phyloP scores from a whole-genome alignment of 1,140 invertebrate species.

The Hirudo medicinalis region DNA sequence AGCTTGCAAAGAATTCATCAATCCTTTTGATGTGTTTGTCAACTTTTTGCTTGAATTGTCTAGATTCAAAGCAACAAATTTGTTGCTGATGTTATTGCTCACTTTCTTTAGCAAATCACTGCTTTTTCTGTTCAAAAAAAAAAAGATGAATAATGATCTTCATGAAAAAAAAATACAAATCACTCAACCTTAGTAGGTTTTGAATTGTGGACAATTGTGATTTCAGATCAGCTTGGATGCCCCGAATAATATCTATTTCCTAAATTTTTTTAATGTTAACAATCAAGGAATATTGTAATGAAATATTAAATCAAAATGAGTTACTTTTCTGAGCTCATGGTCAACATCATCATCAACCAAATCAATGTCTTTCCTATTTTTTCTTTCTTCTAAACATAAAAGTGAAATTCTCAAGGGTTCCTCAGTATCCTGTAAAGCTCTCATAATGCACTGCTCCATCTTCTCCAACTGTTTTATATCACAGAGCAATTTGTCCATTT shows the following conservation, averaged over 20 bases:
- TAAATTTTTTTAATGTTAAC: background rate
- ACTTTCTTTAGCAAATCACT: constrained; percentile 33
- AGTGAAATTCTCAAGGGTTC: constrained; percentile 80
- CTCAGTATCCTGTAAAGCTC: constrained; percentile 72
- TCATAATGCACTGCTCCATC: constrained; percentile 58
- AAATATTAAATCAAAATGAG: background rate
- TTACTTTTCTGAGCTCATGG: constrained; percentile 56
- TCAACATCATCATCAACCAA: constrained; percentile 72
- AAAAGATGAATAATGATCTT: background rate
- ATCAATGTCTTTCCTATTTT: constrained; percentile 64
- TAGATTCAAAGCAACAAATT: constrained; percentile 66
- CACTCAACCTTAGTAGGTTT: background rate
- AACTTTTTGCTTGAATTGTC: constrained; percentile 62
- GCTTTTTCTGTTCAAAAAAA: constrained; percentile 23
- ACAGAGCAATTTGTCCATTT: constrained; percentile 67
- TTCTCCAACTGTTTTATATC: constrained; percentile 67
- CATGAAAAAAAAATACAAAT: background rate
- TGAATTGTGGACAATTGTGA: background rate
- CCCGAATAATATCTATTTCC: background rate
- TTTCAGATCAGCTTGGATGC: background rate
- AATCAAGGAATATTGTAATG: no score
- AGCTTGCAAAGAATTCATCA: constrained; percentile 38
- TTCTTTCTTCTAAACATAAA: constrained; percentile 79
- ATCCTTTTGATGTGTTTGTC: constrained; percentile 64
- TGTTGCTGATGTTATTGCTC: constrained; percentile 66